A percentile compares a stretch with the other conserved stretches of the same genome.
These are phyloP conservation scores for Paracanthobrama guichenoti DNA, from an alignment of 2,113 vertebrate genomes.

Conservation along the genomic window DNA sequence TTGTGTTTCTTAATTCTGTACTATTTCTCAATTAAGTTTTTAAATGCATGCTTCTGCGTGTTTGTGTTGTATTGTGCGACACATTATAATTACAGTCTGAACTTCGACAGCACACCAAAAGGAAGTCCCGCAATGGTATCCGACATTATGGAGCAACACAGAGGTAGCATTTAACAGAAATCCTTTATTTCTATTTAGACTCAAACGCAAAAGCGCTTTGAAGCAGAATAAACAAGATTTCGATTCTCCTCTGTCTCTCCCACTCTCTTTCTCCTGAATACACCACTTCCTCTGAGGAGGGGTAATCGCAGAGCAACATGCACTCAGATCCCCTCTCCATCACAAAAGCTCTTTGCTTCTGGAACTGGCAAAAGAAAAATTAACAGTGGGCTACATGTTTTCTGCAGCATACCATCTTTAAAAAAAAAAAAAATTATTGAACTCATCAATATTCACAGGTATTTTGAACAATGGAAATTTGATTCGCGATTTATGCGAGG, in stretches of 20 bases:
- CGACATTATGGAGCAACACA: background rate
- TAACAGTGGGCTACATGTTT: background rate
- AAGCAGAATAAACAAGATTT: conserved; percentile 14
- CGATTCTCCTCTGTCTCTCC: background rate
- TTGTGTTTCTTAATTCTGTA: no score
- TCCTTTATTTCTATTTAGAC: conserved; percentile 2
- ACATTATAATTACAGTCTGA: background rate
- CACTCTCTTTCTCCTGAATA: background rate
- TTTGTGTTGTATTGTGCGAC: background rate
- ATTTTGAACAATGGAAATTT: conserved; percentile 13
- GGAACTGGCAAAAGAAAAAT: background rate
- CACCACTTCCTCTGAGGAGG: background rate
- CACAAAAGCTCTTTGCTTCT: background rate
- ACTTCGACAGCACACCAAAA: background rate
- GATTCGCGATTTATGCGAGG: background rate
- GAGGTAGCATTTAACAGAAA: background rate
- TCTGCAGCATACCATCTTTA: background rate
- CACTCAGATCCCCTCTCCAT: conserved; percentile 16
- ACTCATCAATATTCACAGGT: conserved; percentile 45
- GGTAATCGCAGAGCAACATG: conserved; percentile 17
- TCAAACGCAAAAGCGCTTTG: background rate
- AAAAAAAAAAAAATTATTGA: background rate
- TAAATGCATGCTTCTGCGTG: background rate
- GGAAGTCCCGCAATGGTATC: background rate
- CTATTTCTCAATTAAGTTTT: background rate